phyloP scores from a whole-genome alignment of 1,140 invertebrate species.

The Conopomorpha cramerella region DNA sequence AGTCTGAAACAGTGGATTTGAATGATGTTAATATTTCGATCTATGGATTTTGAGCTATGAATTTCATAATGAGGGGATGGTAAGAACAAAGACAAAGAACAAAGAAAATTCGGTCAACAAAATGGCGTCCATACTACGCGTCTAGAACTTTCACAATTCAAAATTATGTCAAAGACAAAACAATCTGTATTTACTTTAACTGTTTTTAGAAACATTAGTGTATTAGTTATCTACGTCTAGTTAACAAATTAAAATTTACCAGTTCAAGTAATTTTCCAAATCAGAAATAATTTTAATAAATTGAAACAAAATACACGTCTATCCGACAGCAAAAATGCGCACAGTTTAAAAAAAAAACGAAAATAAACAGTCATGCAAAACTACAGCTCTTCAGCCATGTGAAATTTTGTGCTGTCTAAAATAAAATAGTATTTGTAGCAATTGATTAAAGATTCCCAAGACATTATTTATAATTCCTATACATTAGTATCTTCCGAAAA shows the following conservation, averaged over 20 bases:
- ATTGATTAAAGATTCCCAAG: too few relatives aligned
- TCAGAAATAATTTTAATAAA: not conserved
- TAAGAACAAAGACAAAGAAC: constrained; percentile 15
- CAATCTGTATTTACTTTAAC: not conserved
- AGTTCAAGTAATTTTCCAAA: not conserved
- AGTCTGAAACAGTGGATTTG: too few relatives aligned
- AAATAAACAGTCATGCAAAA: too few relatives aligned
- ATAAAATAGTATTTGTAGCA: too few relatives aligned
- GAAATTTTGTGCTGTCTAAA: too few relatives aligned
- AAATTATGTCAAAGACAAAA: not conserved
- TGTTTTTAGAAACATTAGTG: not conserved
- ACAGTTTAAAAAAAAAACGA: not conserved
- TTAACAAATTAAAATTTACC: not conserved
- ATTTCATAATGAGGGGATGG: too few relatives aligned
- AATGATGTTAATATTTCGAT: too few relatives aligned
- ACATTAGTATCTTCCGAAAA: too few relatives aligned
- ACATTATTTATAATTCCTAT: too few relatives aligned
- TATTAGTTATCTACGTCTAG: too few relatives aligned
- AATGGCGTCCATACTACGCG: constrained; percentile 24
- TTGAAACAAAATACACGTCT: not conserved
- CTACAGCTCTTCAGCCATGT: too few relatives aligned
- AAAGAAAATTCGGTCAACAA: constrained; percentile 32
- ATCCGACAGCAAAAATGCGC: not conserved
- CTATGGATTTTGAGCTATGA: too few relatives aligned
- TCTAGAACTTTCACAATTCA: constrained; percentile 5